Base-by-base conservation (phyloP, 2,888 invertebrate genomes). In the Oligia fasciuncula region DNA sequence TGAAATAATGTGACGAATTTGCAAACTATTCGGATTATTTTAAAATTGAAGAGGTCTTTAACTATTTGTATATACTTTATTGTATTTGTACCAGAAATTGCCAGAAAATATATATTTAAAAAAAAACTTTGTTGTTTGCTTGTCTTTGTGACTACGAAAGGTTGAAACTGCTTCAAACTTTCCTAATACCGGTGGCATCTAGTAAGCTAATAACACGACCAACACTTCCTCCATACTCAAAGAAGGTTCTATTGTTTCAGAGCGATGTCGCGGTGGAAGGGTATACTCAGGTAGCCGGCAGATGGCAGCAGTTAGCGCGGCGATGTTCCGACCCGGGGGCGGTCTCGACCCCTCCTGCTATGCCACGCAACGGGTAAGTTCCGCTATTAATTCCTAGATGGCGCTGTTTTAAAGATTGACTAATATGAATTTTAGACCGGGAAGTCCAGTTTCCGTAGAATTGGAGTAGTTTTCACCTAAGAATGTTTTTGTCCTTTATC, bases 241-340 rank as follows among this genome's bases (percentile, higher is more conserved):
- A 70, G 66, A 73, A 66, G 67, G 83, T 77, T 86, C 51, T 83
- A 87, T 94, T 93, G 93, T 95, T 94, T 78, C 97, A 94, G 97
- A 97, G 97, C 96, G 93, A 97, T 97, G 97, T 95, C 94, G 94
- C 95, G 95, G 95, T 97, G 95, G 97, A 97, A 97, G 97, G 97
- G 97, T 92, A 96, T 95, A 94, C 95, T 96, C 93, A 96, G 96
- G 95, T 97, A 97, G 96, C 96, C 97, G 95, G 96, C 97, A 97
- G 97, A 97, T 97, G 97, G 97, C 97, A 97, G 97, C 97, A 97
- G 97, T 97, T 94, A 97, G 97, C 96, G 97, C 97, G 97, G 97
- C 97, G 95, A 97, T 97, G 97, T 97, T 97, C 96, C 97, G 97
- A 95, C 97, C 97, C 91, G 97, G 97, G 96, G 97, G 97, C 95